Conservation (phyloP, 2,113 vertebrate species). For the Rutilus rutilus region DNA sequence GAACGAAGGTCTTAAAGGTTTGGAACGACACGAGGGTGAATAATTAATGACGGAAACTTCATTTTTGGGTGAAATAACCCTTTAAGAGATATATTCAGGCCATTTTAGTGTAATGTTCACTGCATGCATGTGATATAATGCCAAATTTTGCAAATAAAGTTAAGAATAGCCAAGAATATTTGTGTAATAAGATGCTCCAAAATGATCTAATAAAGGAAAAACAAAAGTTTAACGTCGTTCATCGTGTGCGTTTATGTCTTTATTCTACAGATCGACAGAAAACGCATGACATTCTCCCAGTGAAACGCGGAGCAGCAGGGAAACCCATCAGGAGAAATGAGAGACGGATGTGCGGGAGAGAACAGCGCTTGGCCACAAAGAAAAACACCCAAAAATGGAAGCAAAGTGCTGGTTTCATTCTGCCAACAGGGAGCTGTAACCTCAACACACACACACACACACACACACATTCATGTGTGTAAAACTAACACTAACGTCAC, state of each 20-base stretch:
- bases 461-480: not conserved
- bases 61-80: too few species aligned
- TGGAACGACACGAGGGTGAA: too few species aligned
- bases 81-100: not conserved
- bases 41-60: too few species aligned
- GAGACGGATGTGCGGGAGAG: not conserved
- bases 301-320: not conserved
- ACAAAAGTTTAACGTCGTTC: not conserved
- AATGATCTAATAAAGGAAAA: not conserved
- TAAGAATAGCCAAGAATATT: not conserved
- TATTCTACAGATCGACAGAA: not conserved
- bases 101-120: not conserved
- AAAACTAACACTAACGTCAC: not conserved
- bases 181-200: too few species aligned
- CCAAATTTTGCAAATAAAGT: not conserved
- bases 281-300: not conserved
- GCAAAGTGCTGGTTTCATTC: constrained; percentile 24
- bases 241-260: not conserved
- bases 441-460: constrained; percentile 10
- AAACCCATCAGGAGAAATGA: constrained; percentile 7
- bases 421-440: constrained; percentile 15
- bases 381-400: constrained; percentile 26
- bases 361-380: not conserved
- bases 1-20: too few species aligned
- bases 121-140: not conserved